These are phyloP conservation scores for Drosophila gunungcola DNA, from an alignment of 1,140 invertebrate genomes.

Conservation along the genomic window DNA sequence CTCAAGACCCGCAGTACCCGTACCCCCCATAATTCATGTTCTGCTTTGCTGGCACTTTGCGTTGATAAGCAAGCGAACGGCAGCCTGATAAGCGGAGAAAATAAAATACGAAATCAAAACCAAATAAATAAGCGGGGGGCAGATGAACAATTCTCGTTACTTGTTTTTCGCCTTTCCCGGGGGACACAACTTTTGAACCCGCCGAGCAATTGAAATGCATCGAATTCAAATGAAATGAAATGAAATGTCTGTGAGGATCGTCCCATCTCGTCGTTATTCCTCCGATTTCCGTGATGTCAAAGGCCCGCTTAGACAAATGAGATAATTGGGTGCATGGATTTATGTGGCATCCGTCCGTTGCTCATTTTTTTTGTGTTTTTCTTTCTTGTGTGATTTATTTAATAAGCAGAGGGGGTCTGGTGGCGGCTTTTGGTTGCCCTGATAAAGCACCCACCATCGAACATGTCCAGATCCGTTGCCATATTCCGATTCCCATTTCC, in stretches of 20 bases:
- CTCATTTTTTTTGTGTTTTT: neutral
- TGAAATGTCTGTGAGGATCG: slow-evolving; percentile 70
- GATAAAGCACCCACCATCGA: slow-evolving; percentile 28
- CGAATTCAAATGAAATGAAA: slow-evolving; percentile 53
- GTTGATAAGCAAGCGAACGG: slow-evolving; percentile 49
- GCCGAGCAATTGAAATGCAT: slow-evolving; percentile 59
- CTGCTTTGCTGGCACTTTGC: slow-evolving; percentile 59
- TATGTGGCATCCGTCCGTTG: slow-evolving; percentile 45
- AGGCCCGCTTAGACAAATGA: slow-evolving; percentile 75
- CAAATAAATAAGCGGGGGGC: neutral
- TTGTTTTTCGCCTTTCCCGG: slow-evolving; percentile 11
- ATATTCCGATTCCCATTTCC: slow-evolving; percentile 16
- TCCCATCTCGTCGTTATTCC: slow-evolving; percentile 20
- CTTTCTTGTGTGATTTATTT: slow-evolving; percentile 68
- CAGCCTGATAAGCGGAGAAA: slow-evolving; percentile 35
- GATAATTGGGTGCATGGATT: slow-evolving; percentile 80
- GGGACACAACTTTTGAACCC: slow-evolving; percentile 36
- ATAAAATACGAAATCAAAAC: slow-evolving; percentile 16
- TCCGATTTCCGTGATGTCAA: slow-evolving; percentile 70
- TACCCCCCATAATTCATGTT: slow-evolving; percentile 27
- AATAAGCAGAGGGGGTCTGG: slow-evolving; percentile 49
- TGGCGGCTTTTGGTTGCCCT: slow-evolving; percentile 30
- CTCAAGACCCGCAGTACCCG: slow-evolving; percentile 20
- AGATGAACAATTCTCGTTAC: slow-evolving; percentile 39
- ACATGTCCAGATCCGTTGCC: slow-evolving; percentile 2